Evolutionary conservation across 30 jellyfish, hydroid and myxozoan genomes (phyloP).

Genomic region (Aurelia sp.): DNA sequence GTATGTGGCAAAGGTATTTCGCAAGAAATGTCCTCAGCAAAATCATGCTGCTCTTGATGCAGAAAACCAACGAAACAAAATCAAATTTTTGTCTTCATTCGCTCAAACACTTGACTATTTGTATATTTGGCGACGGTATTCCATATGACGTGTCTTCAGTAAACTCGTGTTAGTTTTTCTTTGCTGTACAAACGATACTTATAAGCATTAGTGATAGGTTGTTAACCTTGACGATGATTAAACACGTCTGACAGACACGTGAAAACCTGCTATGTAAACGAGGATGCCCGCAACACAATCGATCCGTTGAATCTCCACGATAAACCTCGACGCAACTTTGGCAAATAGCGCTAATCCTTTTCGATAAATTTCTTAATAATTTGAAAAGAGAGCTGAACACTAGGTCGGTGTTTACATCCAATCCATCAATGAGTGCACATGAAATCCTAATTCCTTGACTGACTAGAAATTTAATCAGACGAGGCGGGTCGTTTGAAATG

Average conservation of each 20-base stretch:
- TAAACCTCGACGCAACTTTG: conserved; percentile 32
- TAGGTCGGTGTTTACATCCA: conserved; percentile 22
- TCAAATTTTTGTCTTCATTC: too few relatives aligned
- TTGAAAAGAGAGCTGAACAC: conserved; percentile 50
- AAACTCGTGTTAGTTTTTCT: conserved; percentile 2
- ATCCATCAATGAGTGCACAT: conserved; percentile 20
- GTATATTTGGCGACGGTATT: too few relatives aligned
- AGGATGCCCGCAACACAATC: conserved; percentile 32
- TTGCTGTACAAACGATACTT: conserved; percentile 24
- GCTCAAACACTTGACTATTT: too few relatives aligned
- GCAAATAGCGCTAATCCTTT: conserved; percentile 54
- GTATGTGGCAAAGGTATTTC: too few relatives aligned
- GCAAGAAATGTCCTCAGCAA: too few relatives aligned
- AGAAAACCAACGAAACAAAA: too few relatives aligned
- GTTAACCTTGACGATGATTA: conserved; percentile 62
- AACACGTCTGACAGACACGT: conserved; percentile 73
- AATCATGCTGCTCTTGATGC: too few relatives aligned
- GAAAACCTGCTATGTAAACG: conserved; percentile 73
- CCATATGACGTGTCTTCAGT: too few relatives aligned
- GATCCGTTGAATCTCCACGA: conserved; percentile 18
- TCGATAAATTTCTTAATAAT: conserved; percentile 48
- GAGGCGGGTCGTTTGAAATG: conserved; percentile 78
- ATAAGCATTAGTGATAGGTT: conserved; percentile 34
- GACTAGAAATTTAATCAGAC: conserved; percentile 73
- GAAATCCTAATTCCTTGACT: conserved; percentile 60